Evolutionary conservation across 2,797 vertebrate genomes (phyloP).

Genomic region (Cryptoprocta ferox): DNA sequence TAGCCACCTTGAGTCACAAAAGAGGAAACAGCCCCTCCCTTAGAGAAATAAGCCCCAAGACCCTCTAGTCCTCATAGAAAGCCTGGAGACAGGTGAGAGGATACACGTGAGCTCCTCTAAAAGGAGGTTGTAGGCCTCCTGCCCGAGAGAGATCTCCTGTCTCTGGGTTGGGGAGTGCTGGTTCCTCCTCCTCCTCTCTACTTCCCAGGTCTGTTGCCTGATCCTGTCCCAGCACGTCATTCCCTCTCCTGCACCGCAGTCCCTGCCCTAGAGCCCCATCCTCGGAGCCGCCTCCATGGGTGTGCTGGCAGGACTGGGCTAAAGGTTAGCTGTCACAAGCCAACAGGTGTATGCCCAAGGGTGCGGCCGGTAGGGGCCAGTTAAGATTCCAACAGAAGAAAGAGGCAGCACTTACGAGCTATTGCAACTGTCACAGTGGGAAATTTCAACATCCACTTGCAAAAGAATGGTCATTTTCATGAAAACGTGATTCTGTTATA

Average conservation of each 20-base stretch:
- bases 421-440: not conserved
- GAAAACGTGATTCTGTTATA: not conserved
- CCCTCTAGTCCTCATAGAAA: not conserved
- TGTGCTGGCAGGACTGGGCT: not conserved
- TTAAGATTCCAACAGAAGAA: not conserved
- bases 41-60: not conserved
- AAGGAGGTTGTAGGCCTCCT: no score
- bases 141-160: no score
- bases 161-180: not conserved
- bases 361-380: not conserved
- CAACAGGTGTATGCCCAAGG: not conserved
- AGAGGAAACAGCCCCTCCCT: not conserved
- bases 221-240: not conserved
- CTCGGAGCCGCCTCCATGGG: not conserved
- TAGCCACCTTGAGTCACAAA: not conserved
- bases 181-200: not conserved
- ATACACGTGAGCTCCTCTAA: not conserved
- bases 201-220: not conserved
- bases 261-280: not conserved
- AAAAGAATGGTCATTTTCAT: constrained; percentile 8
- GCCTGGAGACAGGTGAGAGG: not conserved
- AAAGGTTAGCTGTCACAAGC: not conserved
- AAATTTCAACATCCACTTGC: not conserved
- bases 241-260: not conserved
- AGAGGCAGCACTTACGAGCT: not conserved